phyloP scores from a whole-genome alignment of 2,113 vertebrate species.

The Poecile atricapillus region DNA sequence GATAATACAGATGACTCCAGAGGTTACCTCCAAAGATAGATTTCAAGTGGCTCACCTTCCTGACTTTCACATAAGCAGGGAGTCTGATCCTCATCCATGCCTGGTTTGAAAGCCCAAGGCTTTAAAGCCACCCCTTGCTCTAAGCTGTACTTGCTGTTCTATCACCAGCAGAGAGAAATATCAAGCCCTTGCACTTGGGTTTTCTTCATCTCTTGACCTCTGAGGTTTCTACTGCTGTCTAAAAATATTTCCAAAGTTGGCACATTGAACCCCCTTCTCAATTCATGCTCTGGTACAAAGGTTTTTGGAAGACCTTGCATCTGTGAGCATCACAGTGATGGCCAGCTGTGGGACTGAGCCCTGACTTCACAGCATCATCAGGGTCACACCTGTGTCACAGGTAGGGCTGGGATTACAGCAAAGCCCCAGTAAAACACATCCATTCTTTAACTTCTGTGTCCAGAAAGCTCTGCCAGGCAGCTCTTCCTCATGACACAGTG shows the following conservation, averaged over 20 bases:
- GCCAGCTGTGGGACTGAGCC: neutral
- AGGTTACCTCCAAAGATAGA: neutral
- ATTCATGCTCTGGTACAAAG: neutral
- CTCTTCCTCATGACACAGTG: neutral
- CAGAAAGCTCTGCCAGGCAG: neutral
- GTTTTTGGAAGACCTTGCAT: neutral
- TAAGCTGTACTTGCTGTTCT: neutral
- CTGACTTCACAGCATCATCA: neutral
- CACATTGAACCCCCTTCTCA: neutral
- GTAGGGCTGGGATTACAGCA: neutral
- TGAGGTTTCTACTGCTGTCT: neutral
- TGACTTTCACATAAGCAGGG: neutral
- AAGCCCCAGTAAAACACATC: neutral
- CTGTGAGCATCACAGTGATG: neutral
- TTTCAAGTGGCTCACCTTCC: neutral
- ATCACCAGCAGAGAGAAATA: neutral
- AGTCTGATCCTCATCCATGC: neutral
- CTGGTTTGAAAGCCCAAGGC: neutral
- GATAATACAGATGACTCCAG: neutral
- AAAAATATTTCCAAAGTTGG: neutral
- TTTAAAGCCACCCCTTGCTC: neutral
- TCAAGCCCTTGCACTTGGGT: neutral
- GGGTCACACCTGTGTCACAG: neutral
- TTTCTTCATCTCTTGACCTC: neutral
- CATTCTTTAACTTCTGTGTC: neutral